Base-by-base conservation (phyloP, 2,113 vertebrate species). In the Nicator chloris region DNA sequence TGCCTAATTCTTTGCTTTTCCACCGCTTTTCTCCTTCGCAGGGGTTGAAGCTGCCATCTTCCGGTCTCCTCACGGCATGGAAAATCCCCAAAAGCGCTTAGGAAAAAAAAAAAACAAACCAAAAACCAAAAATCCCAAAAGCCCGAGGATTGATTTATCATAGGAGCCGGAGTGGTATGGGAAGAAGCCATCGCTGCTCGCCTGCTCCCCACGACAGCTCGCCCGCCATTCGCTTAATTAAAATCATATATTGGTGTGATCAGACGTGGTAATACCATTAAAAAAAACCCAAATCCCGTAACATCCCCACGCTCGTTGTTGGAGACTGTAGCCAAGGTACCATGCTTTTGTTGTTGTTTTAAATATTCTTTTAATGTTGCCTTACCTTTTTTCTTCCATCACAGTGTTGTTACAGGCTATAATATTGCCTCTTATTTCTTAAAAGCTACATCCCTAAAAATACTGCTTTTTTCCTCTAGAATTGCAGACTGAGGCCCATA, bases 261-360 rank as follows among this genome's bases (percentile, higher is more conserved):
- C 92, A 82, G 84, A 85, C 4, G 45, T 72, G 72, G 56, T 73
- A 88, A 89, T 65, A 23, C 60, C 19, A 4, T 86, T 86, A 4
- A 65, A 66, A 91, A 65, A 8, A 1, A 0, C 7, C 51, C 19
- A 89, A 75, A 75, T 76, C n/a, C 76, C 0, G 18, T 91, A 64
- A 88, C 54, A 83, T 60, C 68, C 37, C 75, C 49, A 35, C 0
- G 26, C 24, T 93, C 42, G 19, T 54, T 90, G 76, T 47, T 86
- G 80, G 86, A 92, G 16, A 31, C 86, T 89, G 81, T 82, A 91
- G 72, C 89, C 45, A 61, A 91, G 72, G 85, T 93, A 95, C 61
- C 26, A 79, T 6, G 5, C 26, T 26, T 56, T 42, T 44, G 26
- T 23, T 13, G 16, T 33, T 23, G 7, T 57, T 64, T 65, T 7